Conservation (phyloP, 2,113 vertebrate species). For the Cololabis saira region DNA sequence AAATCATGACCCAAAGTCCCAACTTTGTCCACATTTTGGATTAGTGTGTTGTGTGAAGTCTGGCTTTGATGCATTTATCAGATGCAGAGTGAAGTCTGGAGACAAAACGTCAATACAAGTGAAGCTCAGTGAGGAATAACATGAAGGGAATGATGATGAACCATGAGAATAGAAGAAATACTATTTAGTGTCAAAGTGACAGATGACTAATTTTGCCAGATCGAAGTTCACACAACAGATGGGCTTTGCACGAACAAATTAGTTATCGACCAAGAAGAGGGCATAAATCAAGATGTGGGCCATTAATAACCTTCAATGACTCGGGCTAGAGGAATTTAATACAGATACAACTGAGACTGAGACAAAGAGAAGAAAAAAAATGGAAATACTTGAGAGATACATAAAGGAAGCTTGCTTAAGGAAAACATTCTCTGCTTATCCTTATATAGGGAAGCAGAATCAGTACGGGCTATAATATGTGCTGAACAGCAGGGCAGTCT, state of each 20-base stretch:
- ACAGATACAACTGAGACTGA: no score
- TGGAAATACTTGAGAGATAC: no score
- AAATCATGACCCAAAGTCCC: no score
- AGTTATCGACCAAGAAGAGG: background rate
- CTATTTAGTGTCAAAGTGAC: slow-evolving; percentile 19
- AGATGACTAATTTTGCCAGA: slow-evolving; percentile 5
- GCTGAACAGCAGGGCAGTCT: background rate
- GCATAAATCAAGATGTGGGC: slow-evolving; percentile 24
- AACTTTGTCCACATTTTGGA: no score
- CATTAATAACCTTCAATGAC: slow-evolving; percentile 3
- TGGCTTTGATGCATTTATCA: slow-evolving; percentile 2
- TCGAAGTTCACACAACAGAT: slow-evolving; percentile 25
- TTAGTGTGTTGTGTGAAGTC: background rate
- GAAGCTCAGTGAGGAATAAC: background rate
- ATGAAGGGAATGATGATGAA: slow-evolving; percentile 2
- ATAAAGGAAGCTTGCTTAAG: no score
- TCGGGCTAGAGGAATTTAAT: no score
- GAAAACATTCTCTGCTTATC: no score
- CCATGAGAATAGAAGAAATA: slow-evolving; percentile 4
- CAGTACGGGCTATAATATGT: background rate
- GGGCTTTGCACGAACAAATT: background rate
- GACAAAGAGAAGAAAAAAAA: no score
- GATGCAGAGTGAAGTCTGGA: background rate
- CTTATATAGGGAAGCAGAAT: background rate
- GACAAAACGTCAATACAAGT: slow-evolving; percentile 4